phyloP scores from a whole-genome alignment of 2,888 invertebrate genomes.

The Diogma glabrata region DNA sequence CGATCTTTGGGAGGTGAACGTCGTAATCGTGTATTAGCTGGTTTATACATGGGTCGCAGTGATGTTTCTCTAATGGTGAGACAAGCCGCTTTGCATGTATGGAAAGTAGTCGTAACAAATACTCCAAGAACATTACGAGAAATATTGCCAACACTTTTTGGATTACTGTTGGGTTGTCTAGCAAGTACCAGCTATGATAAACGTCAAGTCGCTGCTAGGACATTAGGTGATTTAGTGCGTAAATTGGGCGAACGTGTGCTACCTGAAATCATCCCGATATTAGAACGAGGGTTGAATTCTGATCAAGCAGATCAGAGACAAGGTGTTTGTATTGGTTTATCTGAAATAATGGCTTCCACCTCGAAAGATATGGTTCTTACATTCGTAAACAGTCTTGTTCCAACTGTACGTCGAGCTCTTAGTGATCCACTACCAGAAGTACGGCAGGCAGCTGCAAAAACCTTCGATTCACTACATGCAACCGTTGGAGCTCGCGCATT shows the following conservation, averaged over 20 bases:
- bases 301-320: slow-evolving; percentile 90
- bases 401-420: slow-evolving; percentile 89
- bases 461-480: slow-evolving; percentile 91
- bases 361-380: slow-evolving; percentile 88
- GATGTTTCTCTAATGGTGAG: slow-evolving; percentile 95
- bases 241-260: slow-evolving; percentile 96
- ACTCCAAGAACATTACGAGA: slow-evolving; percentile 93
- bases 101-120: slow-evolving; percentile 98
- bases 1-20: slow-evolving; percentile 78
- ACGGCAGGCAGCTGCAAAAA: slow-evolving; percentile 87
- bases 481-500: slow-evolving; percentile 88
- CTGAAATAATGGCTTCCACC: slow-evolving; percentile 96
- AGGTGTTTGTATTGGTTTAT: slow-evolving; percentile 95
- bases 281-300: slow-evolving; percentile 86
- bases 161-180: slow-evolving; percentile 81
- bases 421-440: slow-evolving; percentile 90
- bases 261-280: slow-evolving; percentile 95
- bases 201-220: slow-evolving; percentile 90
- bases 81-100: slow-evolving; percentile 95
- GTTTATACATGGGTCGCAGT: slow-evolving; percentile 93
- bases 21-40: slow-evolving; percentile 84
- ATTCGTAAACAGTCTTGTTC: slow-evolving; percentile 77
- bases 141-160: slow-evolving; percentile 89
- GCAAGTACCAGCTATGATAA: slow-evolving; percentile 96
- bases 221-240: slow-evolving; percentile 90